Evolutionary conservation across 2,888 invertebrate genomes (phyloP).

Genomic region (Mythimna albipuncta): DNA sequence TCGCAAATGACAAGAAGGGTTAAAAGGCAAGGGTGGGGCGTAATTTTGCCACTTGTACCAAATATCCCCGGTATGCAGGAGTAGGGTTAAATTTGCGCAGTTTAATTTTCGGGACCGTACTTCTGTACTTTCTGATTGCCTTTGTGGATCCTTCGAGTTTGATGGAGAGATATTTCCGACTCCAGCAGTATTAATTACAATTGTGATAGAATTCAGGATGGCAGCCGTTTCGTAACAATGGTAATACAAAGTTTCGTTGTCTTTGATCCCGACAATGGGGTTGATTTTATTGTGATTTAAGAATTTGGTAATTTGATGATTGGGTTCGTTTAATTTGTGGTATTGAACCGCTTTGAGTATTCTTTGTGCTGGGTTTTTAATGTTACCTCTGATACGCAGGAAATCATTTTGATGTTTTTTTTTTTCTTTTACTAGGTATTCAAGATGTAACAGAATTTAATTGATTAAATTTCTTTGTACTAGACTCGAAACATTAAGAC

Average conservation of each 20-base stretch:
- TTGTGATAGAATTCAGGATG: constrained; percentile 75
- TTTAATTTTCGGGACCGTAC: constrained; percentile 83
- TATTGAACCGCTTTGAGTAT: constrained; percentile 11
- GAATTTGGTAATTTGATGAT: constrained; percentile 55
- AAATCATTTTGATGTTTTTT: neutral
- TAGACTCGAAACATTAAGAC: neutral
- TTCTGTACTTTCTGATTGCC: constrained; percentile 87
- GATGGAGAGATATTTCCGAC: constrained; percentile 90
- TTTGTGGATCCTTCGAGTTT: constrained; percentile 85
- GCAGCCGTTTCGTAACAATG: constrained; percentile 66
- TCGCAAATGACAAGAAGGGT: constrained; percentile 90
- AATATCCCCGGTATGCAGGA: constrained; percentile 81
- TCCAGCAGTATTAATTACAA: constrained; percentile 87
- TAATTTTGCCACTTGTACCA: constrained; percentile 84
- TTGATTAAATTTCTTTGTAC: neutral
- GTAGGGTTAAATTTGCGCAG: constrained; percentile 77
- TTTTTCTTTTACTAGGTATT: neutral
- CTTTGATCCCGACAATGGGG: constrained; percentile 76
- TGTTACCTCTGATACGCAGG: neutral
- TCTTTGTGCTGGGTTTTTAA: constrained; percentile 1
- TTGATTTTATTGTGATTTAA: constrained; percentile 64
- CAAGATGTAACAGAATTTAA: neutral
- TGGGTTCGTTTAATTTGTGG: constrained; percentile 36
- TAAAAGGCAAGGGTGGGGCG: constrained; percentile 83
- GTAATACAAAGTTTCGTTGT: constrained; percentile 68